Conservation (phyloP, 2,888 invertebrate species). For the Julus scanicus region DNA sequence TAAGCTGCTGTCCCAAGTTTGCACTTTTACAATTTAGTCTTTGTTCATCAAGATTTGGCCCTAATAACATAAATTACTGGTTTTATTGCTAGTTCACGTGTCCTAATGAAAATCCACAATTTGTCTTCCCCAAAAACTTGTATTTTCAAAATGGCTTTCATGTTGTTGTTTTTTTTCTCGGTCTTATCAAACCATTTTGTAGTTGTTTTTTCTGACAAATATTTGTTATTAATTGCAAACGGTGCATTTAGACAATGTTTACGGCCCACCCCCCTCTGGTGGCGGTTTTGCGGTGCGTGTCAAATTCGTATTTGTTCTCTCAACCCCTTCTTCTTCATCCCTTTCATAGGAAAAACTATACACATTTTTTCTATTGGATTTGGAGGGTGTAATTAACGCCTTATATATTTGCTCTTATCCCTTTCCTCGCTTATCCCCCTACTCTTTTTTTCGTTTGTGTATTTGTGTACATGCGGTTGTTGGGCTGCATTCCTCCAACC, state of each 20-base stretch:
- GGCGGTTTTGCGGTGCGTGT: not conserved
- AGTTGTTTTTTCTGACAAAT: not conserved
- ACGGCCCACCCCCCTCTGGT: not conserved
- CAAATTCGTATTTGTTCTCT: not conserved
- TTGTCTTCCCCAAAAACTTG: not conserved
- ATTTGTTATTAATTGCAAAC: not conserved
- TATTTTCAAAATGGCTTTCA: not conserved
- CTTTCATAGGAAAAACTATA: not conserved
- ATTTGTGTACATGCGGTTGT: not conserved
- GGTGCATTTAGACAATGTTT: not conserved
- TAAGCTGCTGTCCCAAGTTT: too few relatives aligned
- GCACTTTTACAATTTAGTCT: too few relatives aligned
- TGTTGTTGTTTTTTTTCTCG: not conserved
- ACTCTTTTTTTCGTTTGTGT: not conserved
- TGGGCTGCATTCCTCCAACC: conserved; percentile 7
- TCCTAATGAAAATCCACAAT: too few relatives aligned
- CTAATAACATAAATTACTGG: too few relatives aligned
- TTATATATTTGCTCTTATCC: not conserved
- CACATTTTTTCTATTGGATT: not conserved
- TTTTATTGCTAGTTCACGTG: too few relatives aligned
- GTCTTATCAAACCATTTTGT: not conserved
- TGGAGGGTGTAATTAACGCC: conserved; percentile 6
- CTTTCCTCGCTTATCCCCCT: not conserved
- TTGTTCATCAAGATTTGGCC: too few relatives aligned
- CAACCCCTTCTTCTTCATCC: not conserved